Conservation (phyloP, 2,797 vertebrate species). For the Crocidura indochinensis region DNA sequence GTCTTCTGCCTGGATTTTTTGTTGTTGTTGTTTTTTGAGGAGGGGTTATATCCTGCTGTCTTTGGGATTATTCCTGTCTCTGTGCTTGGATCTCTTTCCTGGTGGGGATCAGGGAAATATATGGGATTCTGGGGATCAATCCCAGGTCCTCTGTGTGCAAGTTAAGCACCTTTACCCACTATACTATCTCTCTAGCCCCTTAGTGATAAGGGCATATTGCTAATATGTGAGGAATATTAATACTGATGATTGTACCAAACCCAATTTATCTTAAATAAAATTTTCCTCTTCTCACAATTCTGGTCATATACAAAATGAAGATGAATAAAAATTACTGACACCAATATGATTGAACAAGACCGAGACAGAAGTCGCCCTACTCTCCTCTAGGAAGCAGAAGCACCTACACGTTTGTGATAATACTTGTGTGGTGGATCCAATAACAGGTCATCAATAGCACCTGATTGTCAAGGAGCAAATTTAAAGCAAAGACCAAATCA, state of each 20-base stretch:
- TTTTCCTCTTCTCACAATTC: constrained; percentile 23
- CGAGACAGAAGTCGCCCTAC: constrained; percentile 23
- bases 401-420: background rate
- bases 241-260: background rate
- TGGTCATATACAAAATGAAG: constrained; percentile 23
- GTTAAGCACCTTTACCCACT: too few relatives aligned
- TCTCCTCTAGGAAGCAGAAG: background rate
- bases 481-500: constrained; percentile 47
- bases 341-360: background rate
- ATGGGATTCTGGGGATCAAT: too few relatives aligned
- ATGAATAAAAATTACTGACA: constrained; percentile 3
- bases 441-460: constrained; percentile 66
- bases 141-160: too few relatives aligned
- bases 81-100: too few relatives aligned
- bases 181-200: too few relatives aligned
- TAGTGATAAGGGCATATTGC: background rate
- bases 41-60: too few relatives aligned
- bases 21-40: too few relatives aligned
- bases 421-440: constrained; percentile 59
- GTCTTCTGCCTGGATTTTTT: too few relatives aligned
- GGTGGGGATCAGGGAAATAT: too few relatives aligned
- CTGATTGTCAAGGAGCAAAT: constrained; percentile 59
- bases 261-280: constrained; percentile 17
- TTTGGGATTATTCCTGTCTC: too few relatives aligned
- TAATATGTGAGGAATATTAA: background rate